phyloP scores from a whole-genome alignment of 2,888 invertebrate species.

The Actias luna region DNA sequence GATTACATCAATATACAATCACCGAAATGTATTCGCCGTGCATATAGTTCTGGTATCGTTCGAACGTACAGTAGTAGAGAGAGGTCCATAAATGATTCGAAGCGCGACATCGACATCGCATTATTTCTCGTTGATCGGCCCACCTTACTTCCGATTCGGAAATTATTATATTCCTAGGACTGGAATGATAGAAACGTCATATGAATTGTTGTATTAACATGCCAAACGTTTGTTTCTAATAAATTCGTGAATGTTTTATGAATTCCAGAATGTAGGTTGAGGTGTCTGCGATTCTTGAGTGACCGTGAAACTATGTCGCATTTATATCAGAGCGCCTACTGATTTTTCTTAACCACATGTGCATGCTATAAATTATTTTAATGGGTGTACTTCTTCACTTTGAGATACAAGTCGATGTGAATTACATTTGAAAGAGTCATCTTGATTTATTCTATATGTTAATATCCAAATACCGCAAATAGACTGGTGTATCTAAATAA shows the following conservation, averaged over 20 bases:
- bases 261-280: conserved; percentile 56
- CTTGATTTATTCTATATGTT: not conserved
- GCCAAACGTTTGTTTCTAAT: conserved; percentile 58
- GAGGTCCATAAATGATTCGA: conserved; percentile 73
- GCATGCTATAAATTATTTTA: not conserved
- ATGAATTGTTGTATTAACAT: conserved; percentile 60
- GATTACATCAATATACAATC: conserved; percentile 40
- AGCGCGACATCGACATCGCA: conserved; percentile 74
- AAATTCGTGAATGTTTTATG: conserved; percentile 59
- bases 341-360: not conserved
- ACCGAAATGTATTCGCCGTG: conserved; percentile 56
- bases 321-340: conserved; percentile 9
- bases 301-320: conserved; percentile 12
- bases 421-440: not conserved
- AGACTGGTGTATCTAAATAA: not conserved
- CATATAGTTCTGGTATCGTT: conserved; percentile 25
- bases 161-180: conserved; percentile 75
- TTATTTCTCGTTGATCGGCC: conserved; percentile 75
- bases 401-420: no score
- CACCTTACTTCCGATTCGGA: conserved; percentile 81
- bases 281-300: conserved; percentile 36
- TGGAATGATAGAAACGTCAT: conserved; percentile 62
- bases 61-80: conserved; percentile 41
- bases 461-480: not conserved
- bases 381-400: not conserved